Base-by-base conservation (phyloP, 2,113 vertebrate species). In the Zosterops japonicus region DNA sequence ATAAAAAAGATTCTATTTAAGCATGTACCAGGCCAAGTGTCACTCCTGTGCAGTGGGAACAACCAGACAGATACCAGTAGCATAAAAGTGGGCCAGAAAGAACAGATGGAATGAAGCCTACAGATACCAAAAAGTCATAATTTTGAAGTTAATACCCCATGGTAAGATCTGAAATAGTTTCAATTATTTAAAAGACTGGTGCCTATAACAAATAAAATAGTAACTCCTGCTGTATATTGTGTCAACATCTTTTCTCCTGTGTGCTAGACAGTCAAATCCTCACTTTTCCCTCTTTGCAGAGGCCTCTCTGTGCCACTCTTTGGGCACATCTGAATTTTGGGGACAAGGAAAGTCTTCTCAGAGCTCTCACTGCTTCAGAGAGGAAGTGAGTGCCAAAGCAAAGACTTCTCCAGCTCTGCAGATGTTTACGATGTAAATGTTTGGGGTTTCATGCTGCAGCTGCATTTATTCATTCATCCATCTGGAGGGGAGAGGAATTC, bases 91-190 rank as follows among this genome's bases (percentile, higher is more conserved):
- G 75, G 47, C 82, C 85, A 92, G 76, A 74, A 89, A 68, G 68
- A 90, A 75, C 83, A 81, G 91, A 91, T 74, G 69, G 93, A 89
- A 78, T 56, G 28, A 83, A 92, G n/a, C 25, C 86, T 67, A 81
- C 39, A 87, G 80, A 88, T 63, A 59, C 12, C 69, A 91, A 80
- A 74, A 91, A 74, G 29, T 69, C 29, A 3, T 25, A 18, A 74
- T 81, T 94, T 90, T 88, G 55, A 77, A 81, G 42, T 67, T 88
- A 76, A 94, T 75, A 33, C 11, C 31, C 6, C 18, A 63, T 2
- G 12, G 41, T 78, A 92, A 55, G 39, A 89, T 68, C 60, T 71
- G 83, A 94, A 88, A 87, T 52, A 0, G 47, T 39, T 84, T 69
- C 52, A 81, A 49, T 75, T 59, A 83, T 84, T 83, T 78, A 60